Conservation (phyloP, 2,113 vertebrate genomes). For the Scophthalmus maximus region DNA sequence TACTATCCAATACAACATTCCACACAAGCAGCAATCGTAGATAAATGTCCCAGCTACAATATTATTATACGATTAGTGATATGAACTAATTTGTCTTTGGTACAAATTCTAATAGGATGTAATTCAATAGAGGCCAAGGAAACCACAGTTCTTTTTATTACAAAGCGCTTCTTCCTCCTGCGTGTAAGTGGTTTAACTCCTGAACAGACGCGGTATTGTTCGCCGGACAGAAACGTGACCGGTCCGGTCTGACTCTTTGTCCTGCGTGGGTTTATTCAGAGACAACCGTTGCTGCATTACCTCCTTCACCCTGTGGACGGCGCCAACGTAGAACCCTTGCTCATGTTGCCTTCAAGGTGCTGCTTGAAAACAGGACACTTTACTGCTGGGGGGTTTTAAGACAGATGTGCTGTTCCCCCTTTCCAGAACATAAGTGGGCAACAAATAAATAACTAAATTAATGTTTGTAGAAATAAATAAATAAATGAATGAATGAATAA, state of each 20-base stretch:
- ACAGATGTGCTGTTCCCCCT: too few species aligned
- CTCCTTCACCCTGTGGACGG: constrained; percentile 22
- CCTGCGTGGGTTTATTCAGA: not conserved
- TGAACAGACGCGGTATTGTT: not conserved
- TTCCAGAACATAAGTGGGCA: too few species aligned
- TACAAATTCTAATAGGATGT: not conserved
- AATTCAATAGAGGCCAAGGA: not conserved
- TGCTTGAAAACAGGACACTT: not conserved
- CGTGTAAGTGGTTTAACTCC: not conserved
- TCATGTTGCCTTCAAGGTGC: constrained; percentile 24
- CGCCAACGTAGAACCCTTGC: constrained; percentile 24
- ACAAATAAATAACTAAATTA: too few species aligned
- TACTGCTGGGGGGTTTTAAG: too few species aligned
- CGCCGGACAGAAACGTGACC: not conserved
- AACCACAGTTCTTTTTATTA: not conserved
- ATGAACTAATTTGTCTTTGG: not conserved
- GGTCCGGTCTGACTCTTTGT: not conserved
- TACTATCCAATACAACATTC: too few species aligned
- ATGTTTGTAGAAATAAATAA: too few species aligned
- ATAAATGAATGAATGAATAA: too few species aligned
- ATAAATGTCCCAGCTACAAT: not conserved
- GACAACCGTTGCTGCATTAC: constrained; percentile 1
- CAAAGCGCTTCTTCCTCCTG: not conserved
- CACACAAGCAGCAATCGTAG: not conserved
- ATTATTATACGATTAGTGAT: not conserved